Conservation (phyloP, 2,888 invertebrate genomes). For the Caenorhabditis sinica region DNA sequence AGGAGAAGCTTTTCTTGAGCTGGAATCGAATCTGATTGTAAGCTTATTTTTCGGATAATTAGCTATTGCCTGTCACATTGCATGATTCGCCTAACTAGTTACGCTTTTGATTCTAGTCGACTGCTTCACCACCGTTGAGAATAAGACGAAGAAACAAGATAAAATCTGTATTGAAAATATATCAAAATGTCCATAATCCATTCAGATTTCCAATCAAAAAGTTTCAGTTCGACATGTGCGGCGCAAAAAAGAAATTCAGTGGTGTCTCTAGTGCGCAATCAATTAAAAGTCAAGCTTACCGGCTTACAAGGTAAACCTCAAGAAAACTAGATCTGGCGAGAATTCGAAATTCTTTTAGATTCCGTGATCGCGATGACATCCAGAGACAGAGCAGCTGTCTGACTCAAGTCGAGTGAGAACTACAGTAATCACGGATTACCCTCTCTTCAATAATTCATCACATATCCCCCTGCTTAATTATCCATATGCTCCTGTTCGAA, state of each 20-base stretch:
- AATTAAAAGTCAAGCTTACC: constrained; percentile 68
- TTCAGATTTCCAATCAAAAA: no score
- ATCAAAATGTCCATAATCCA: no score
- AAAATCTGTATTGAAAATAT: no score
- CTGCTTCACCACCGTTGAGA: no score
- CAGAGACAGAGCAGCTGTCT: constrained; percentile 68
- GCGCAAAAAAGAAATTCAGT: constrained; percentile 67
- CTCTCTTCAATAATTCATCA: neutral
- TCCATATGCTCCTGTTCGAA: neutral
- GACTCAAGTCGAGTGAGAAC: constrained; percentile 62
- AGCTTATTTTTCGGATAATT: no score
- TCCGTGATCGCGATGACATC: constrained; percentile 65
- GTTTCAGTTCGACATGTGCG: constrained; percentile 57
- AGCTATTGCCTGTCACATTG: neutral
- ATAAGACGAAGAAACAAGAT: neutral
- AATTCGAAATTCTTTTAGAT: constrained; percentile 19
- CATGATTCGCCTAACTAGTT: no score
- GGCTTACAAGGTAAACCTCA: constrained; percentile 59
- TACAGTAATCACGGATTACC: neutral
- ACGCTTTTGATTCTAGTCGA: no score
- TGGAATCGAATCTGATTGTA: no score
- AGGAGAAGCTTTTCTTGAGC: no score
- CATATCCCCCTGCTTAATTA: neutral
- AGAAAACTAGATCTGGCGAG: neutral
- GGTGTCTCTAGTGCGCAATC: constrained; percentile 69